Evolutionary conservation across 2,888 invertebrate species (phyloP).

Genomic region (Sialis lutaria): DNA sequence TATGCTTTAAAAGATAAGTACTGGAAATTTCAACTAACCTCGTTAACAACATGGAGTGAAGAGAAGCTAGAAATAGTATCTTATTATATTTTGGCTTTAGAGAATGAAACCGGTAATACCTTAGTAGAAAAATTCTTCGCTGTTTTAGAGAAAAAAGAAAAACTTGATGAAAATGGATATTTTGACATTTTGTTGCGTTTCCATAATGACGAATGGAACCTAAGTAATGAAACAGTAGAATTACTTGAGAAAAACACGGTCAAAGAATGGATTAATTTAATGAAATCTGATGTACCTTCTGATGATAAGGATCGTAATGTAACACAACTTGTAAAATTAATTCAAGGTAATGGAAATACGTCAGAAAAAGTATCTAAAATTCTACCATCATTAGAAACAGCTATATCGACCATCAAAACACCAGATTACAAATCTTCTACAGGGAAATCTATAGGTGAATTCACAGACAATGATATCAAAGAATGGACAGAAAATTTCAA

Average conservation of each 20-base stretch:
- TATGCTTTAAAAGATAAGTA: constrained; percentile 11
- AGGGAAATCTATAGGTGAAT: neutral
- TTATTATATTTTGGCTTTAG: constrained; percentile 9
- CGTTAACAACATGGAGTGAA: constrained; percentile 8
- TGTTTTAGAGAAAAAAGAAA: constrained; percentile 4
- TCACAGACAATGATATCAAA: constrained; percentile 1
- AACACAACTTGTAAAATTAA: neutral
- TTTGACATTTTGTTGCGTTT: constrained; percentile 7
- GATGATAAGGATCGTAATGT: constrained; percentile 1
- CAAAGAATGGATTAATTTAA: constrained; percentile 2
- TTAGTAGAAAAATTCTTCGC: constrained; percentile 7
- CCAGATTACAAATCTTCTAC: neutral
- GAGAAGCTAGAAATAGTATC: constrained; percentile 8
- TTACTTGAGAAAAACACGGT: constrained; percentile 2
- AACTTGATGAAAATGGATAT: constrained; percentile 2
- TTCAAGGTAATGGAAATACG: neutral
- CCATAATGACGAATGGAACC: constrained; percentile 8
- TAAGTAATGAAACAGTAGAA: constrained; percentile 7
- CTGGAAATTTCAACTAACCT: constrained; percentile 8
- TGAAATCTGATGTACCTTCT: constrained; percentile 6
- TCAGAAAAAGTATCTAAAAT: neutral
- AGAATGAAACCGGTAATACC: constrained; percentile 7
- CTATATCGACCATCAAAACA: constrained; percentile 1
- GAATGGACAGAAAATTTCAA: constrained; percentile 1
- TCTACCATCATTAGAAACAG: constrained; percentile 3